phyloP scores from a whole-genome alignment of 92 coral and sea anemone genomes.

The Nematostella vectensis region DNA sequence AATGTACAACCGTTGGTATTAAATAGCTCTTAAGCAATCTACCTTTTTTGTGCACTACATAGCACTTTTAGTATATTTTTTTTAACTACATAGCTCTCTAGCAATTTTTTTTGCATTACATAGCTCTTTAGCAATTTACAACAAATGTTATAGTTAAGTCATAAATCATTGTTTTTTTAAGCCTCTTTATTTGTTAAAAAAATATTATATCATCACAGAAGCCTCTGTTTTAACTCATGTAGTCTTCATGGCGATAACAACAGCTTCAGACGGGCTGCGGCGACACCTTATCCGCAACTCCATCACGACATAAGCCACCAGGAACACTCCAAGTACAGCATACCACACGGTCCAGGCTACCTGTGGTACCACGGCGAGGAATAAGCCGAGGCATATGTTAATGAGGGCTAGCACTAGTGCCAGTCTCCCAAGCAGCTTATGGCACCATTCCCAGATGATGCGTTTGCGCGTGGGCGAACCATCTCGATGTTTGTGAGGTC shows the following conservation, averaged over 20 bases:
- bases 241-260: conserved; percentile 12
- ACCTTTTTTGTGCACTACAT: too few relatives aligned
- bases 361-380: conserved; percentile 81
- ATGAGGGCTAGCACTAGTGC: conserved; percentile 84
- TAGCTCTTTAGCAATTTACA: too few relatives aligned
- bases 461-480: conserved; percentile 61
- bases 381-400: conserved; percentile 78
- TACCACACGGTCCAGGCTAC: conserved; percentile 89
- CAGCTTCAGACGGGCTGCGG: conserved; percentile 5
- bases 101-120: too few relatives aligned
- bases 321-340: conserved; percentile 48
- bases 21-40: too few relatives aligned
- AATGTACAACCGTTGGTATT: too few relatives aligned
- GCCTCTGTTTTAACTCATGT: background rate
- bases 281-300: conserved; percentile 35
- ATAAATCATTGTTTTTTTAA: too few relatives aligned
- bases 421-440: conserved; percentile 72
- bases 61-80: too few relatives aligned
- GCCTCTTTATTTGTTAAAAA: too few relatives aligned
- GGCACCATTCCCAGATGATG: conserved; percentile 76
- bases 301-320: conserved; percentile 55
- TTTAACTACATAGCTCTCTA: too few relatives aligned
- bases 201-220: too few relatives aligned
- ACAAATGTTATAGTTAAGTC: too few relatives aligned
- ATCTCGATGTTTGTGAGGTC: conserved; percentile 75